Conservation (phyloP, 2,113 vertebrate genomes). For the Trogon melanurus region DNA sequence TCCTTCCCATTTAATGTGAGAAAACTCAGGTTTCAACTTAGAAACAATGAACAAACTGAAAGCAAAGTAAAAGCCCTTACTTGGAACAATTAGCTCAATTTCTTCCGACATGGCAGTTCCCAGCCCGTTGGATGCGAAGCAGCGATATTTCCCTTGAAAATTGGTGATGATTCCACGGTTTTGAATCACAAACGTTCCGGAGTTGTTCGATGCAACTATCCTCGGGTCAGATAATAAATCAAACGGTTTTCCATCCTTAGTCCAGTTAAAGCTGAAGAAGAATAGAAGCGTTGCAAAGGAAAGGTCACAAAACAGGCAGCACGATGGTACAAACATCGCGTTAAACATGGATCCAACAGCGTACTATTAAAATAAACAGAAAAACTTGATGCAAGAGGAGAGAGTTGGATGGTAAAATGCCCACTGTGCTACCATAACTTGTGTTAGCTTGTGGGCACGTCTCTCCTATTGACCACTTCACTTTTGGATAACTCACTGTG, state of each 20-base stretch:
- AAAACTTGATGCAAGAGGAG: neutral
- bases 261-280: slow-evolving; percentile 88
- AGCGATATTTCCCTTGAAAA: slow-evolving; percentile 93
- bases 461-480: neutral
- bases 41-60: neutral
- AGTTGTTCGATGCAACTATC: slow-evolving; percentile 80
- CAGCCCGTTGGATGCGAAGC: slow-evolving; percentile 87
- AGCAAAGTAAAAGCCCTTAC: slow-evolving; percentile 75
- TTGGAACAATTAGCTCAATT: slow-evolving; percentile 90
- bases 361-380: neutral
- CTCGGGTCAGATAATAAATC: slow-evolving; percentile 84
- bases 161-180: slow-evolving; percentile 88
- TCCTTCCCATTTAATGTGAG: neutral
- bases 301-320: neutral
- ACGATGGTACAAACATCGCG: neutral
- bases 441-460: neutral
- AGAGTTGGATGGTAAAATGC: neutral
- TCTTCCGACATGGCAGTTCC: slow-evolving; percentile 92
- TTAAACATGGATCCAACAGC: neutral
- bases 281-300: neutral
- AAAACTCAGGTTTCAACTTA: neutral
- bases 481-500: neutral
- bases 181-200: slow-evolving; percentile 91
- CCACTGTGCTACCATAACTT: neutral
- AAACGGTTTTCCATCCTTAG: slow-evolving; percentile 88